Evolutionary conservation across 2,888 invertebrate genomes (phyloP).

Genomic region (Leptopilina drosophilae): DNA sequence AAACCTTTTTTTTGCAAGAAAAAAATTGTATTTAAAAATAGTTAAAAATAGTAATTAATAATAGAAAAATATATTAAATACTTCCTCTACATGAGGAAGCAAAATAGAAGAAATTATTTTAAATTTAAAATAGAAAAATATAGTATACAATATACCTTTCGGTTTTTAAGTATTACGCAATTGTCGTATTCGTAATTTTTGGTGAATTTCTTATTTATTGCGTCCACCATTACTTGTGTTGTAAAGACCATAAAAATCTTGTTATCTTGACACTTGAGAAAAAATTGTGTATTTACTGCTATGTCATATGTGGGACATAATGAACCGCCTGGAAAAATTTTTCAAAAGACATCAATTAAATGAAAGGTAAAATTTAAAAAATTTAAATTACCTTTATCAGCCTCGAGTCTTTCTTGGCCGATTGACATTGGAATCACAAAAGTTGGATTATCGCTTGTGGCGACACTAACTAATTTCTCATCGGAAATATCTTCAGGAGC

Average conservation of each 20-base stretch:
- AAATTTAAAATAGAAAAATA: conserved; percentile 24
- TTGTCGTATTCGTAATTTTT: conserved; percentile 83
- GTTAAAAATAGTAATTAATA: neutral
- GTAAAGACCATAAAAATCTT: conserved; percentile 88
- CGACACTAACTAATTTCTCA: conserved; percentile 66
- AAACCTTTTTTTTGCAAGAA: conserved; percentile 72
- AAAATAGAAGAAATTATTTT: too few species aligned
- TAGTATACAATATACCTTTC: conserved; percentile 76
- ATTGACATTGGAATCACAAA: conserved; percentile 94
- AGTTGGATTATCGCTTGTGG: conserved; percentile 83
- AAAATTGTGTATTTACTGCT: conserved; percentile 88
- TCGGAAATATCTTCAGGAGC: conserved; percentile 84
- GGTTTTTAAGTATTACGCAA: conserved; percentile 84
- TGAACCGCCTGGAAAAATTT: conserved; percentile 79
- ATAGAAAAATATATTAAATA: neutral
- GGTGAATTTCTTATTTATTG: conserved; percentile 87
- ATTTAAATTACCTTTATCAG: conserved; percentile 82
- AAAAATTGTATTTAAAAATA: too few species aligned
- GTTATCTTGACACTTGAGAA: conserved; percentile 85
- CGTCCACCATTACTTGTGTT: conserved; percentile 88
- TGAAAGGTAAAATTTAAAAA: neutral
- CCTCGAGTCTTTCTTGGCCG: conserved; percentile 87
- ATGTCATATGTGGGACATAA: conserved; percentile 89
- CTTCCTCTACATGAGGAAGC: too few species aligned
- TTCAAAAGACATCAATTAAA: conserved; percentile 6